phyloP scores from a whole-genome alignment of 2,888 invertebrate genomes.

The Magallana nippona region DNA sequence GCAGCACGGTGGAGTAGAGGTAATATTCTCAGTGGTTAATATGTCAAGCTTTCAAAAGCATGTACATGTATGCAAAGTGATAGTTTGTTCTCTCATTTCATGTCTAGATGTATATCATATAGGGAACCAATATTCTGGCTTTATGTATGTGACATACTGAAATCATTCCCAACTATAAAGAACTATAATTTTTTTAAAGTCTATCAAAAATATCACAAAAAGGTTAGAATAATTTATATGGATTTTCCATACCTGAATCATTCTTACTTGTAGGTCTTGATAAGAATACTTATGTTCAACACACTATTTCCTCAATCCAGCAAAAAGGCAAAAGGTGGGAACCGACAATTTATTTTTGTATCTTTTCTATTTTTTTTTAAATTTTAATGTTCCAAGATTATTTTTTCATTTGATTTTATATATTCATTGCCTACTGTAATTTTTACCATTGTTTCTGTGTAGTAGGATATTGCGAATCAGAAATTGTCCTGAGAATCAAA shows the following conservation, averaged over 20 bases:
- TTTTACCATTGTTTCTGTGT: conserved; percentile 16
- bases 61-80: no score
- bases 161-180: no score
- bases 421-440: not conserved
- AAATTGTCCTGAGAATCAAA: conserved; percentile 73
- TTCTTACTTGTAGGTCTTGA: conserved; percentile 66
- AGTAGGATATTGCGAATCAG: conserved; percentile 66
- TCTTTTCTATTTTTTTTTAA: no score
- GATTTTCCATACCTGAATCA: not conserved
- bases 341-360: not conserved
- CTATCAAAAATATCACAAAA: no score
- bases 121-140: no score
- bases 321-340: conserved; percentile 50
- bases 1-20: conserved; percentile 76
- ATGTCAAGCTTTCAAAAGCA: no score
- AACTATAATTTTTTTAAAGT: no score
- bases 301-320: conserved; percentile 68
- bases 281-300: conserved; percentile 72
- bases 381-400: not conserved
- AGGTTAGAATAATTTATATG: no score
- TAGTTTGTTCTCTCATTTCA: no score
- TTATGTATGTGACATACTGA: no score
- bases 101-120: no score
- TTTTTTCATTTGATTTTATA: no score
- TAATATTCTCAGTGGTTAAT: conserved; percentile 51